Percentiles rank a stretch among this genome's conserved stretches.
phyloP scores from a whole-genome alignment of 1,140 invertebrate genomes.

The Temnothorax longispinosus region DNA sequence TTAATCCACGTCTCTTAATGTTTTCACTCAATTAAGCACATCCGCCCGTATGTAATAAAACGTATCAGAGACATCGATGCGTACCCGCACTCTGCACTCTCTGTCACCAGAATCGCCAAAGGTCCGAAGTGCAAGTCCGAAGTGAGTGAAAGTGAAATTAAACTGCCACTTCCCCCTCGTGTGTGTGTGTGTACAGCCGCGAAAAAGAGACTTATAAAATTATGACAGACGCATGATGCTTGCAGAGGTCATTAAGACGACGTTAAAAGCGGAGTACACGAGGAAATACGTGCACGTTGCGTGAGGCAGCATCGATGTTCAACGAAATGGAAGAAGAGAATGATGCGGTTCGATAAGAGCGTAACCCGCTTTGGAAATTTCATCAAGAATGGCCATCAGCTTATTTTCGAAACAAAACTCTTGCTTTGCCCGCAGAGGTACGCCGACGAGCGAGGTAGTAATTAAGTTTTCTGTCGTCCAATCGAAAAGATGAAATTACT shows the following conservation, averaged over 20 bases:
- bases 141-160: slow-evolving; percentile 70
- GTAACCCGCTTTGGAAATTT: slow-evolving; percentile 50
- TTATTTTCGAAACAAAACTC: slow-evolving; percentile 9
- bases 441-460: slow-evolving; percentile 30
- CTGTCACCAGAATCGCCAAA: slow-evolving; percentile 12
- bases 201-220: not conserved
- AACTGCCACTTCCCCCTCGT: slow-evolving; percentile 1
- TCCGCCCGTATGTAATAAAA: slow-evolving; percentile 4
- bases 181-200: too few species aligned
- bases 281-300: not conserved
- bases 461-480: slow-evolving; percentile 56
- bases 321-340: slow-evolving; percentile 25
- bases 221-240: not conserved
- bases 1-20: slow-evolving; percentile 28
- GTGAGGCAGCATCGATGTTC: not conserved
- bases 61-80: not conserved
- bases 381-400: slow-evolving; percentile 14
- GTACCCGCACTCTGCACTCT: not conserved
- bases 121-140: slow-evolving; percentile 19
- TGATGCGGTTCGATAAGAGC: slow-evolving; percentile 32
- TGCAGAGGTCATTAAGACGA: not conserved
- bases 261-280: not conserved
- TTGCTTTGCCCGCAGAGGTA: slow-evolving; percentile 29
- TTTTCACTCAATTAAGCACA: slow-evolving; percentile 43
- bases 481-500: slow-evolving; percentile 57